Percentiles rank a stretch among this genome's conserved stretches.
phyloP scores from a whole-genome alignment of 1,140 invertebrate genomes.

The Hylyphantes graminicola region DNA sequence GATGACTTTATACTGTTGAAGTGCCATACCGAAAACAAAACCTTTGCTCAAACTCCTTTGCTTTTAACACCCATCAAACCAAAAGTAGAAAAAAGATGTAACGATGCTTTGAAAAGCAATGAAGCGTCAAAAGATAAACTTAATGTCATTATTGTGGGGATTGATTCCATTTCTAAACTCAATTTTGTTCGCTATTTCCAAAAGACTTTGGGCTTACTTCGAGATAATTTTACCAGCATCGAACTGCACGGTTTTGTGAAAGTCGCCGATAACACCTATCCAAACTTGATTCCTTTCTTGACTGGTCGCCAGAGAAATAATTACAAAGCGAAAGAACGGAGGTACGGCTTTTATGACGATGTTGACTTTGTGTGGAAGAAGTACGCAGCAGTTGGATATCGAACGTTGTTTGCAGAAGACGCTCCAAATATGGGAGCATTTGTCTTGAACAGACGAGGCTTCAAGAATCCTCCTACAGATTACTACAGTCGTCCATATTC shows the following conservation, averaged over 20 bases:
- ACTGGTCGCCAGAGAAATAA: constrained; percentile 63
- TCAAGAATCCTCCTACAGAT: constrained; percentile 81
- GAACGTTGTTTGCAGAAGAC: constrained; percentile 85
- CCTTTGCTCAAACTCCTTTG: not conserved
- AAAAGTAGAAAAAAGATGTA: constrained; percentile 27
- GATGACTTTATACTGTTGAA: constrained; percentile 53
- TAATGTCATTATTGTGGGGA: constrained; percentile 70
- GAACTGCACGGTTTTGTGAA: constrained; percentile 68
- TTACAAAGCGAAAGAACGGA: constrained; percentile 48
- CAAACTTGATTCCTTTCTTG: constrained; percentile 68
- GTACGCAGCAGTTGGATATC: constrained; percentile 75
- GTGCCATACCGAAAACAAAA: constrained; percentile 26
- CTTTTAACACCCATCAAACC: constrained; percentile 37
- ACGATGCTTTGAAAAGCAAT: not conserved
- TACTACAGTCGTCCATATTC: constrained; percentile 83
- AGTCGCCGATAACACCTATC: constrained; percentile 69
- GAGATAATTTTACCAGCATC: constrained; percentile 65
- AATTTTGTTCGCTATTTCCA: constrained; percentile 73
- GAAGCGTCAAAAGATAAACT: constrained; percentile 22
- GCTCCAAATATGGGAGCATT: constrained; percentile 80
- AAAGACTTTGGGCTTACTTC: constrained; percentile 68
- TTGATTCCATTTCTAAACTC: constrained; percentile 73
- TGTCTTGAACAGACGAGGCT: constrained; percentile 83
- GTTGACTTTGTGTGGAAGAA: constrained; percentile 65
- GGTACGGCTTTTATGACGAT: constrained; percentile 46